Conservation (phyloP, 1,140 invertebrate species). For the Harlomillsia oculata region DNA sequence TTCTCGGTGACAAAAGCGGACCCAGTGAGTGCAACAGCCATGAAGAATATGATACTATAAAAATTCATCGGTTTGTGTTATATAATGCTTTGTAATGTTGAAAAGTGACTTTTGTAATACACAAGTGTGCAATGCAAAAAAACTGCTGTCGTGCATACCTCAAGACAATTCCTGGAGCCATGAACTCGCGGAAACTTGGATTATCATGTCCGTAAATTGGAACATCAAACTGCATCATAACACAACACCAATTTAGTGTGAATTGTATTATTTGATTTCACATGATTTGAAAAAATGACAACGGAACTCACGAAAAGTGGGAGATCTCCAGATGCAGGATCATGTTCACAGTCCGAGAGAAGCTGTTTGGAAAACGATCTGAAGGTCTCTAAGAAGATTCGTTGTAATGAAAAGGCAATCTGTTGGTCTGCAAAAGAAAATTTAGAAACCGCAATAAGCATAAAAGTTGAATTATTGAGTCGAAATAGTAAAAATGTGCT, state of each 20-base stretch:
- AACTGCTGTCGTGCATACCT: constrained; percentile 55
- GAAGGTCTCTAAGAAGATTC: constrained; percentile 68
- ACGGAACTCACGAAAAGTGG: constrained; percentile 47
- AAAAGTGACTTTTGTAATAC: too few relatives aligned
- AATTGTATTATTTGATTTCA: neutral
- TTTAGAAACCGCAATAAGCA: constrained; percentile 5
- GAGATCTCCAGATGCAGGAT: constrained; percentile 67
- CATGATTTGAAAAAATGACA: constrained; percentile 7
- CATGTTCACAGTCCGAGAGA: constrained; percentile 58
- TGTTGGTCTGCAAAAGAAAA: constrained; percentile 66
- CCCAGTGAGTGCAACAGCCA: constrained; percentile 87
- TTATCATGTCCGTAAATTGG: constrained; percentile 78
- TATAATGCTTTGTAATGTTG: too few relatives aligned
- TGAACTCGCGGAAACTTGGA: constrained; percentile 88
- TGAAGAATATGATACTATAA: constrained; percentile 86
- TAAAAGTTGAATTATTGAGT: constrained; percentile 1
- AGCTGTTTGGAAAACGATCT: constrained; percentile 63
- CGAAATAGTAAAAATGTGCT: neutral
- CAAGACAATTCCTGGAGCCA: constrained; percentile 85
- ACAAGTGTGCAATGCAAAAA: too few relatives aligned
- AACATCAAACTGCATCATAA: constrained; percentile 54
- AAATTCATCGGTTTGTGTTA: too few relatives aligned
- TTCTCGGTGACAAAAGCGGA: constrained; percentile 83
- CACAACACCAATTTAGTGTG: constrained; percentile 8
- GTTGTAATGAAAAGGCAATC: constrained; percentile 70